These are phyloP conservation scores for Anarsia innoxiella DNA, from an alignment of 2,888 invertebrate species.

Conservation along the genomic window DNA sequence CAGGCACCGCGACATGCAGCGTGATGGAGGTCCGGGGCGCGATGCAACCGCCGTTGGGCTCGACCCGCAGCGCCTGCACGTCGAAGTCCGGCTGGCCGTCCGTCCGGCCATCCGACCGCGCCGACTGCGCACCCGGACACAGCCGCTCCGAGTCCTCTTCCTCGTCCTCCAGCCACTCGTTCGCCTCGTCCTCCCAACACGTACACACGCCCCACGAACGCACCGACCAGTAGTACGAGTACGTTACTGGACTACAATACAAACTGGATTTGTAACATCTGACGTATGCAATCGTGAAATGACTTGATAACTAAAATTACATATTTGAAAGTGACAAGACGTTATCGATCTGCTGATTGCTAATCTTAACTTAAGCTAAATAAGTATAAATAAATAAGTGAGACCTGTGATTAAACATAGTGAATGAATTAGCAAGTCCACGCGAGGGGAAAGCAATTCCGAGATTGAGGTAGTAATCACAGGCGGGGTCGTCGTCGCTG, in stretches of 20 bases:
- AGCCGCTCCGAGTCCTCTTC: conserved; percentile 18
- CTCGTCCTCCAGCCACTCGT: conserved; percentile 6
- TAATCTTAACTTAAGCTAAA: too few relatives aligned
- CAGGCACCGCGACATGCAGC: conserved; percentile 32
- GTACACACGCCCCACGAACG: conserved; percentile 46
- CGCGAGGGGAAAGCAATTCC: conserved; percentile 47
- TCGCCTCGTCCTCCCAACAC: conserved; percentile 27
- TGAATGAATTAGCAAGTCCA: conserved; percentile 33
- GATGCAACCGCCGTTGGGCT: conserved; percentile 25
- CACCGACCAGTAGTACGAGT: conserved; percentile 48
- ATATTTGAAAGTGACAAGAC: too few relatives aligned
- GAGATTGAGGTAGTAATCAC: conserved; percentile 48
- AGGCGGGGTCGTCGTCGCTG: conserved; percentile 42
- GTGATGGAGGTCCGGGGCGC: conserved; percentile 23
- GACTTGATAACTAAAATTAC: too few relatives aligned
- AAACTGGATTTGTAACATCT: too few relatives aligned
- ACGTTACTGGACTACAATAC: conserved; percentile 44
- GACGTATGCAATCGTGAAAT: too few relatives aligned
- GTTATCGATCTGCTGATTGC: too few relatives aligned
- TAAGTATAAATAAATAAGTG: too few relatives aligned
- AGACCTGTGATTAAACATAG: conserved; percentile 51
- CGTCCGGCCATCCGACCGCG: conserved; percentile 8
- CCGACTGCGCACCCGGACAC: conserved; percentile 29
- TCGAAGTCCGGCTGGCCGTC: conserved; percentile 5
- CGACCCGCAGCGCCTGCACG: conserved; percentile 23